Base-by-base conservation (phyloP, 1,140 invertebrate species). In the Drosophila novamexicana region DNA sequence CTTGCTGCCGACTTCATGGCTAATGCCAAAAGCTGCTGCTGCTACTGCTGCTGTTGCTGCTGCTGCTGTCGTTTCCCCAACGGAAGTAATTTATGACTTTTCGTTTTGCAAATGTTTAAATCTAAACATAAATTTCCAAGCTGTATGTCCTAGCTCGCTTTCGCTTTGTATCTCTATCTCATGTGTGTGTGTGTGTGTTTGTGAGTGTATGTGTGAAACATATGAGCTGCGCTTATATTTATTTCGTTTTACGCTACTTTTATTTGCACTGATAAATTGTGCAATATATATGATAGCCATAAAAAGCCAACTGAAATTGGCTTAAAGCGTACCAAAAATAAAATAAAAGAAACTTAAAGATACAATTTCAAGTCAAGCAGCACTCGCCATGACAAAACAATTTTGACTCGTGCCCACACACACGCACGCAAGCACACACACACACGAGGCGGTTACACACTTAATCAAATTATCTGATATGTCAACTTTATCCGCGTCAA, bases 81-180 rank as follows among this genome's bases (percentile, higher is more conserved):
- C 84, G 84, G 84, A 89, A 89, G 84, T 89, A 89, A 89, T 89
- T 89, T 89, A 89, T 89, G 84, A 89, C 85, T 89, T 89, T 89
- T 89, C 84, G 84, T 89, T 84, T 89, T 89, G 84, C 84, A 89
- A 89, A 89, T 89, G 84, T 74, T 89, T 84, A 89, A 89, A 89
- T 89, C 84, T 89, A 89, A 89, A 72, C 84, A 89, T 89, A 89
- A 89, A 89, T 89, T 89, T 76, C 74, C 44, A 42, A 50, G 68
- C 73, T 65, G 9, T 14, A 18, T 50, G 29, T 40, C 29, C 53
- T 29, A 9, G 22, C 52, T 44, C 9, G 14, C 37, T 72, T 39
- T 56, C 54, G 37, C 14, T 16, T 65, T 66, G 54, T 72, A 45
- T 66, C 52, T 79, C 50, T 61, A 76, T 79, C 58, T 68, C 69